Conservation (phyloP, 1,140 invertebrate species). For the Lerema accius region DNA sequence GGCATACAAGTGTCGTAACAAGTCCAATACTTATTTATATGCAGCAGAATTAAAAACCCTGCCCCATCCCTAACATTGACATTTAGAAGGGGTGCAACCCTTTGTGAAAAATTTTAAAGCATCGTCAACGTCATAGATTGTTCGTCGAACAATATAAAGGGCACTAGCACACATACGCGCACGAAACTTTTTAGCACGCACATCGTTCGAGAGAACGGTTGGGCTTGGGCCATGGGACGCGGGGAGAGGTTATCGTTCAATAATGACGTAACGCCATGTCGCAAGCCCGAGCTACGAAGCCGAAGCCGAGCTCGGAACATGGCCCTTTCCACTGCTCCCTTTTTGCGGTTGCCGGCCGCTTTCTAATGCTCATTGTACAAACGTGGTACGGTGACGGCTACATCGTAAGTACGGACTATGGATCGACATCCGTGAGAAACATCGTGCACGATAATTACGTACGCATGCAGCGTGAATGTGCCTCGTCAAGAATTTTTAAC, state of each 20-base stretch:
- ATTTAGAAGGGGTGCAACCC: constrained; percentile 77
- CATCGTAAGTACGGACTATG: constrained; percentile 57
- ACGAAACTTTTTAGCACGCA: constrained; percentile 43
- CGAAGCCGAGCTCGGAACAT: constrained; percentile 27
- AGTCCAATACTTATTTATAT: constrained; percentile 82
- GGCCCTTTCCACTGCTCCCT: constrained; percentile 74
- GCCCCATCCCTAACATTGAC: constrained; percentile 72
- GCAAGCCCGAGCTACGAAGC: constrained; percentile 47
- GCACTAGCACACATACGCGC: constrained; percentile 53
- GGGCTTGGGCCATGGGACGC: constrained; percentile 49
- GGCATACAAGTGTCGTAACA: constrained; percentile 77
- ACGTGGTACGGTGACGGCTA: constrained; percentile 51
- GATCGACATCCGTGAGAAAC: constrained; percentile 74
- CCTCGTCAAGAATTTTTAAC: constrained; percentile 37
- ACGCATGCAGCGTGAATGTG: constrained; percentile 46
- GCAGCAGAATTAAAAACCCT: constrained; percentile 76
- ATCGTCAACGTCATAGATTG: constrained; percentile 62
- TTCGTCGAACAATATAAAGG: constrained; percentile 58
- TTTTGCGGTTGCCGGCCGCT: constrained; percentile 75
- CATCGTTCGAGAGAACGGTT: constrained; percentile 38
- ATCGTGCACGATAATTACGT: constrained; percentile 51
- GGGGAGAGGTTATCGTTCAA: constrained; percentile 58
- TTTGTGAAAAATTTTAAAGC: constrained; percentile 72
- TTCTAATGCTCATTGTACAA: constrained; percentile 77
- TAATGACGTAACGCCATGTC: constrained; percentile 72